Base-by-base conservation (phyloP, 35 echinoderm and acorn worm species). In the Amphiura filiformis region DNA sequence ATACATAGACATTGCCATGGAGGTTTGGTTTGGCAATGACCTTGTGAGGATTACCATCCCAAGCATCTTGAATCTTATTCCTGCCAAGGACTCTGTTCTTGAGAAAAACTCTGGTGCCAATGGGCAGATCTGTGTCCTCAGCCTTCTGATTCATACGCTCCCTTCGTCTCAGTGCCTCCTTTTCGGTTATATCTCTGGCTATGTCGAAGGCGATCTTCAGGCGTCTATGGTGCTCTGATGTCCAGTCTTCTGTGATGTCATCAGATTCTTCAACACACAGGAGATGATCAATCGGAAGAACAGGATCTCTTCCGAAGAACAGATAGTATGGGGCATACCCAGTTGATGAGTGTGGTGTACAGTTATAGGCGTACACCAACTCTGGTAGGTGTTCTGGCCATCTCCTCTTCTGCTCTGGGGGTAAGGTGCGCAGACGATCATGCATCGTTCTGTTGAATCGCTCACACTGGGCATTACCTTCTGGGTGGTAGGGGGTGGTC, bases 311-410 rank as follows among this genome's bases (percentile, higher is more conserved):
- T 2, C 89, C 93, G 79, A 95, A 95, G 76, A 95, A 95, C 12
- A 95, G 77, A 31, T 91, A 90, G 76, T 83, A 83, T 11, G 93
- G 93, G 0, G 93, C 88, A 49, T 95, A 95, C 0, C 92, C 92
- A 33, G 88, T 94, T 2, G 93, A 82, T 13, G 88, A 81, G 57
- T 94, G 93, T 1, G 88, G 88, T 82, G 93, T 91, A 1, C 78
- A 47, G 47, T 90, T 94, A 39, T 94, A 94, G 9, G 87, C 88
- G 32, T 94, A 90, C 22, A 94, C 82, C 20, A 94, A 28, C 79
- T 94, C 93, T 28, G 93, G 93, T 0, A 95, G 76, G 30, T 87
- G 70, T 34, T 88, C 81, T 38, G 80, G 80, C 93, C 85, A 95
- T 38, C 37, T 92, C 35, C 31, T 80, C 39, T 95, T 93, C 65